Base-by-base conservation (phyloP, 2,797 vertebrate species). In the Amblyraja radiata region DNA sequence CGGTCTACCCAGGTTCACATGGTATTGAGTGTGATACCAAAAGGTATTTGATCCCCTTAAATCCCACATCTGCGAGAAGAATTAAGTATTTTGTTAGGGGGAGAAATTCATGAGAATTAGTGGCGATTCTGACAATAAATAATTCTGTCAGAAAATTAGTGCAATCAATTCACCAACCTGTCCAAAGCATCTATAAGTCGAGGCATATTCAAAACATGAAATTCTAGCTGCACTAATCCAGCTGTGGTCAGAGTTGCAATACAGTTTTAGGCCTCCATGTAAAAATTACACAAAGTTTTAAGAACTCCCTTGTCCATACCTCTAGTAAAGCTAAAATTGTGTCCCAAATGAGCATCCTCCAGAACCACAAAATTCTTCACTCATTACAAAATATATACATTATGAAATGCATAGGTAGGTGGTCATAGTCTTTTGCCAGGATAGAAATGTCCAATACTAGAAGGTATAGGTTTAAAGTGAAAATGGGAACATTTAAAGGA, bases 141-240 rank as follows among this genome's bases (percentile, higher is more conserved):
- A 28, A 86, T 86, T 32, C 7, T 32, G 68, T 36, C 63, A 36
- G 16, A 63, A 32, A 88, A 88, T 1, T 21, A 1, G 61, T 21
- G n/a, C 16, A 86, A 86, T 63, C 83, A 13, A 84, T 61, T 11
- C 25, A 84, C 14, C 83, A n/a, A 65, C 61, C 61, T 65, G 61
- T 16, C 54, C n/a, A 14, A 28, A 13, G 25, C 81, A 13, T 13
- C 54, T 5, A 5, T 61, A 28, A 84, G 61, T 61, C 21, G 7
- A 61, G 25, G 39, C 39, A 81, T 13, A 36, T 58, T 65, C 84
- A 32, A n/a, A 23, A 36, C 2, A 9, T 61, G 25, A 36, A 18
- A 84, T 68, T 88, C n/a, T 6, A 9, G n/a, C n/a, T 68, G 14
- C 21, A 88, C 84, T 88, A 88, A 88, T 63, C n/a, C 84, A 88